Conservation (phyloP, 2,113 vertebrate species). For the Tupaia chinensis region DNA sequence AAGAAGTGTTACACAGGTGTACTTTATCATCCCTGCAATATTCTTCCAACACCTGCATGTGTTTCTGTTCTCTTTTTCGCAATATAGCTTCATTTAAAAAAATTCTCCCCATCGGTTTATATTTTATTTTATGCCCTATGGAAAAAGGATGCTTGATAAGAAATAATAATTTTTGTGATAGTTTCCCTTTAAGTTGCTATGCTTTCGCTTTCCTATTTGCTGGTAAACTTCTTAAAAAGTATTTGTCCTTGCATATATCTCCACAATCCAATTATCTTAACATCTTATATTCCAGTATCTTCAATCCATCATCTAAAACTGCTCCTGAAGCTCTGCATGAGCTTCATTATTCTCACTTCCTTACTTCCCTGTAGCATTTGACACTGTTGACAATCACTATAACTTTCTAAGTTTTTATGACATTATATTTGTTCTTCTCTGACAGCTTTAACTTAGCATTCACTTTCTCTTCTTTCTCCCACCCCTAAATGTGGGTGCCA, state of each 20-base stretch:
- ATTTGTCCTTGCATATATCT: background rate
- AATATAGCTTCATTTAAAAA: background rate
- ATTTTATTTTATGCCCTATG: background rate
- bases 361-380: constrained; percentile 43
- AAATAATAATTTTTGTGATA: constrained; percentile 13
- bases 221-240: background rate
- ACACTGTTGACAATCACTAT: constrained; percentile 69
- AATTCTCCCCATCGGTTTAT: constrained; percentile 2
- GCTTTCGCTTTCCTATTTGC: background rate
- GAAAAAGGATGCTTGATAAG: constrained; percentile 9
- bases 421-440: constrained; percentile 68
- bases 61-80: background rate
- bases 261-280: constrained; percentile 58
- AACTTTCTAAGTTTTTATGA: constrained; percentile 62
- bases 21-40: background rate
- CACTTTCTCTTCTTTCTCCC: constrained; percentile 3
- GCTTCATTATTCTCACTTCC: constrained; percentile 45
- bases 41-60: background rate
- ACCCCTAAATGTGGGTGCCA: background rate
- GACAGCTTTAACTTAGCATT: constrained; percentile 62
- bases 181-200: background rate
- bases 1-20: background rate
- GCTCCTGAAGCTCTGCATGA: constrained; percentile 46
- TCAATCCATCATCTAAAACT: constrained; percentile 35
- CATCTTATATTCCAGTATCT: constrained; percentile 33